Conservation (phyloP, 2,113 vertebrate species). For the Astur gentilis region DNA sequence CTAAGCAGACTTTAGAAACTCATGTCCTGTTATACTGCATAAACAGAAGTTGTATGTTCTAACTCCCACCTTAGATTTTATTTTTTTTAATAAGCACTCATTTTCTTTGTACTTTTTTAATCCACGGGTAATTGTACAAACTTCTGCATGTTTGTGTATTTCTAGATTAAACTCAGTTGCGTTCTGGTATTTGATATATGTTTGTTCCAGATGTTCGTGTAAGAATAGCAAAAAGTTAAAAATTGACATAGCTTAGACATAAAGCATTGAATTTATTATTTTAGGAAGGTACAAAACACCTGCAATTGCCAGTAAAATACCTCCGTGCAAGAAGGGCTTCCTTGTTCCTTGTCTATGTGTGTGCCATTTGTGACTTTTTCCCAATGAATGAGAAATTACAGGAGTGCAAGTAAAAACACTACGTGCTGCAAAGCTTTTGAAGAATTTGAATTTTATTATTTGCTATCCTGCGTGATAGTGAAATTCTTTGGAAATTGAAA, state of each 20-base stretch:
- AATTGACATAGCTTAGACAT: not conserved
- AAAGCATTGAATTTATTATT: not conserved
- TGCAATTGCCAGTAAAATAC: not conserved
- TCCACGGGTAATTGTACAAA: not conserved
- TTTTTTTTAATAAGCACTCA: not conserved
- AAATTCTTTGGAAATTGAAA: not conserved
- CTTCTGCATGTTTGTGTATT: not conserved
- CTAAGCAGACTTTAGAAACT: not conserved
- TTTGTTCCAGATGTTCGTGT: not conserved
- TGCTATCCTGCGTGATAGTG: not conserved
- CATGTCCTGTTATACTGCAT: not conserved
- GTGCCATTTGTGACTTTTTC: slow-evolving; percentile 60
- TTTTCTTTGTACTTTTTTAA: not conserved
- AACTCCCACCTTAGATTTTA: not conserved
- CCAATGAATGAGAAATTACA: slow-evolving; percentile 60
- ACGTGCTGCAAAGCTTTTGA: slow-evolving; percentile 68
- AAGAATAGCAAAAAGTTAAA: not conserved
- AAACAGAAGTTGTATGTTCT: not conserved
- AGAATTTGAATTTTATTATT: slow-evolving; percentile 54
- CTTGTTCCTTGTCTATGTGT: slow-evolving; percentile 60
- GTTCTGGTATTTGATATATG: not conserved
- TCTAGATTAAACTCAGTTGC: not conserved
- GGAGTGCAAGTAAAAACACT: slow-evolving; percentile 62
- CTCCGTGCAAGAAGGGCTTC: slow-evolving; percentile 40
- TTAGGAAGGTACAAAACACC: not conserved